Conservation (phyloP, 2,888 invertebrate species). For the Oscheius myriophilus region DNA sequence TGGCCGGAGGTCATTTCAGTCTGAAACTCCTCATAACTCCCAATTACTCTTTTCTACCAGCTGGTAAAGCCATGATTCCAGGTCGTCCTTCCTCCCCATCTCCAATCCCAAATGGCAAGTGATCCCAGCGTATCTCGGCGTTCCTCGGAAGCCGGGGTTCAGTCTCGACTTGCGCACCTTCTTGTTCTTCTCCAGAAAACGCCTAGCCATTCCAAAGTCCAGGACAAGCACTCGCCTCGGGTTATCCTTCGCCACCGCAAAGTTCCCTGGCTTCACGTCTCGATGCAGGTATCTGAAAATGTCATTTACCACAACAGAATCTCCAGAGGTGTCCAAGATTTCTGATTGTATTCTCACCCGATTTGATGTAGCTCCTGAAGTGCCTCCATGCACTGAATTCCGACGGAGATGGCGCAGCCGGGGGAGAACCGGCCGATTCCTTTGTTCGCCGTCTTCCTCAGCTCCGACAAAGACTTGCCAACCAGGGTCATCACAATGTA, state of each 20-base stretch:
- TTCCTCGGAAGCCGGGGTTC: slow-evolving; percentile 40
- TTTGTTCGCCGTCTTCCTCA: not conserved
- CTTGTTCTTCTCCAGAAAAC: slow-evolving; percentile 19
- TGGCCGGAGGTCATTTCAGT: slow-evolving; percentile 1
- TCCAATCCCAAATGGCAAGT: slow-evolving; percentile 53
- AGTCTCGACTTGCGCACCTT: slow-evolving; percentile 38
- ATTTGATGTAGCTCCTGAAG: slow-evolving; percentile 46
- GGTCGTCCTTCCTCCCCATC: slow-evolving; percentile 58
- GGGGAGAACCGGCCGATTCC: not conserved
- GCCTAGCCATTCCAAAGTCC: slow-evolving; percentile 59
- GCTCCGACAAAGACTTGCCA: slow-evolving; percentile 36
- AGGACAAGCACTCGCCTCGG: slow-evolving; percentile 49
- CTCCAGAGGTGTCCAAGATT: too few relatives aligned
- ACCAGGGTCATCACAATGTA: slow-evolving; percentile 60
- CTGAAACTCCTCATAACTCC: too few relatives aligned
- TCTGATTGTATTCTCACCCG: too few relatives aligned
- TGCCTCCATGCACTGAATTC: slow-evolving; percentile 47
- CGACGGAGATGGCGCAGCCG: slow-evolving; percentile 6
- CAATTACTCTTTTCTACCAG: slow-evolving; percentile 8
- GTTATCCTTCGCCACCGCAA: slow-evolving; percentile 45
- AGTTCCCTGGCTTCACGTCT: slow-evolving; percentile 61
- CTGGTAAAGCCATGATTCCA: slow-evolving; percentile 58
- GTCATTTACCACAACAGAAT: too few relatives aligned
- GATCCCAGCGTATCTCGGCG: slow-evolving; percentile 40
- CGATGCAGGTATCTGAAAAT: slow-evolving; percentile 45